These are phyloP conservation scores for Drosophila multiciliata DNA, from an alignment of 2,888 invertebrate genomes.

Conservation along the genomic window DNA sequence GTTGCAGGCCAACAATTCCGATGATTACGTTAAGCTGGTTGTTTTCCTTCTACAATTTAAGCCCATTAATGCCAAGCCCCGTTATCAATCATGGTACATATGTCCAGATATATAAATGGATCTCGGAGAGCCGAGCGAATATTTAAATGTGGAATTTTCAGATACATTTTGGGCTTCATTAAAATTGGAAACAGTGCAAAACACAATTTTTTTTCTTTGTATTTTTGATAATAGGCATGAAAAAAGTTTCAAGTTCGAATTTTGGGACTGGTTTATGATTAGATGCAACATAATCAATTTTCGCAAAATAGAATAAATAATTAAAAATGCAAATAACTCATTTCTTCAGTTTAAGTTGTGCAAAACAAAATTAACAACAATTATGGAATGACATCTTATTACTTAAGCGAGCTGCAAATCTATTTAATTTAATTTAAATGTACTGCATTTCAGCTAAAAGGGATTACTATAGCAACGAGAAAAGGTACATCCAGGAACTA, in stretches of 20 bases:
- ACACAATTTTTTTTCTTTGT: background rate
- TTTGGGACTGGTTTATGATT: background rate
- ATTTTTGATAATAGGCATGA: no score
- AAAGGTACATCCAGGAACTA: background rate
- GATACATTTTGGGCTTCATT: no score
- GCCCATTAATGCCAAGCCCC: background rate
- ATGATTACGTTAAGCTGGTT: conserved; percentile 4
- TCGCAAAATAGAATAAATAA: background rate
- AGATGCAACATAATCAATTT: background rate
- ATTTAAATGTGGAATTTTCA: background rate
- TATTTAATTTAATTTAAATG: background rate
- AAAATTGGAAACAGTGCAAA: background rate
- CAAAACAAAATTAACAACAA: background rate
- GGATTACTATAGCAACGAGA: background rate
- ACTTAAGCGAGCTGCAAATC: background rate
- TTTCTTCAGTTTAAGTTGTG: background rate
- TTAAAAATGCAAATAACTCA: background rate
- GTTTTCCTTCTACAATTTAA: background rate
- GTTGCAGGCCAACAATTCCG: background rate
- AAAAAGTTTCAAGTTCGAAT: background rate
- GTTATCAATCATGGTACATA: background rate
- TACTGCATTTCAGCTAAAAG: background rate
- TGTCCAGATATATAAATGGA: background rate
- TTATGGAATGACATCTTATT: background rate
- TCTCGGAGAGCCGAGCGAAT: background rate